phyloP scores from a whole-genome alignment of 2,797 vertebrate genomes.

The Diplodus sargus region DNA sequence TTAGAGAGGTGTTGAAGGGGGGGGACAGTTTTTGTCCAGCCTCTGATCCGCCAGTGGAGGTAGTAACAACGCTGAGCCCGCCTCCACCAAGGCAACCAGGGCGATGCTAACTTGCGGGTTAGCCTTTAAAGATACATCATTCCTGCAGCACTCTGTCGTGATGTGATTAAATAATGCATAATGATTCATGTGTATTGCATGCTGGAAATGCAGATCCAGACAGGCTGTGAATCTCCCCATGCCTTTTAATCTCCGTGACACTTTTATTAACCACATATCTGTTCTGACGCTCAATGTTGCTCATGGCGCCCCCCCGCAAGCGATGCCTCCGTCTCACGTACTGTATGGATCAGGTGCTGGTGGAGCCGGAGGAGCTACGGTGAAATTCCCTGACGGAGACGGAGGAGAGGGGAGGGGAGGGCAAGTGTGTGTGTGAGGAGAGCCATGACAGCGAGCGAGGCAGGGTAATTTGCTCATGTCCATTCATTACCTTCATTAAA shows the following conservation, averaged over 20 bases:
- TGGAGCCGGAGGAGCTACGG: constrained; percentile 62
- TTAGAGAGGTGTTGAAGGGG: too few relatives aligned
- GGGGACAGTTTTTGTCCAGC: too few relatives aligned
- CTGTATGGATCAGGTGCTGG: constrained; percentile 84
- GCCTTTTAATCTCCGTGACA: constrained; percentile 77
- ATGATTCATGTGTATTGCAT: not conserved
- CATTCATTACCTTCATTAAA: constrained; percentile 86
- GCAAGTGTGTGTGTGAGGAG: constrained; percentile 65
- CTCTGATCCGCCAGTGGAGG: too few relatives aligned
- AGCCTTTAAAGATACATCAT: too few relatives aligned
- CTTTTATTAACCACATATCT: constrained; percentile 80
- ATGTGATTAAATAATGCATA: constrained; percentile 4
- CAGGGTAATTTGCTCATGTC: constrained; percentile 82
- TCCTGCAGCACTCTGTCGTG: too few relatives aligned
- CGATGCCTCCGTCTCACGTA: constrained; percentile 63
- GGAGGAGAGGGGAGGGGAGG: not conserved
- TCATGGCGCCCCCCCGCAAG: constrained; percentile 67
- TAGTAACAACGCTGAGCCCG: too few relatives aligned
- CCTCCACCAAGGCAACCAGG: too few relatives aligned
- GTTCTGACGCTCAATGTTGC: constrained; percentile 79
- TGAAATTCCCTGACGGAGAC: constrained; percentile 46
- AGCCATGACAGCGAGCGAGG: constrained; percentile 75
- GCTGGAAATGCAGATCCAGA: constrained; percentile 8
- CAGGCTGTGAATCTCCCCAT: constrained; percentile 34
- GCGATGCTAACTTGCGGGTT: too few relatives aligned